A percentile compares a stretch with the other conserved stretches of the same genome.
Evolutionary conservation across 2,888 invertebrate genomes (phyloP).

Genomic region (Brachyptera risi): DNA sequence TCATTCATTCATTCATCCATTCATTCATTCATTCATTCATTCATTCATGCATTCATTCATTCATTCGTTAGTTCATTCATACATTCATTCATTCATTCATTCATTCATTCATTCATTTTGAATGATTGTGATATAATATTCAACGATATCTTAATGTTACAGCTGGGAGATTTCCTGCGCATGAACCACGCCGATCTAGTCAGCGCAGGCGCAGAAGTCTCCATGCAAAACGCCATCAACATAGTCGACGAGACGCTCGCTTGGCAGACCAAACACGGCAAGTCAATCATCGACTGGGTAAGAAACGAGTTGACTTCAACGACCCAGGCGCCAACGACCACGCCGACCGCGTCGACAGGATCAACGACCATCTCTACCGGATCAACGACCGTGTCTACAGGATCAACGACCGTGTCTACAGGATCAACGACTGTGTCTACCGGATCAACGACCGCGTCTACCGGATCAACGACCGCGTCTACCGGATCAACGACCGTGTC

Average conservation of each 20-base stretch:
- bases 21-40: too few species aligned
- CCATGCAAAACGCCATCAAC: slow-evolving; percentile 12
- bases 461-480: neutral
- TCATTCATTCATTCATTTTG: too few species aligned
- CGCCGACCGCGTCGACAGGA: neutral
- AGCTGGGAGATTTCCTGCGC: slow-evolving; percentile 20
- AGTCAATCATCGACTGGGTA: neutral
- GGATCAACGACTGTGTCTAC: neutral
- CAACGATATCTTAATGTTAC: too few species aligned
- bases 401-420: neutral
- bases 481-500: neutral
- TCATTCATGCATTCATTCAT: too few species aligned
- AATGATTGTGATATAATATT: too few species aligned
- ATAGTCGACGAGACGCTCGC: slow-evolving; percentile 9
- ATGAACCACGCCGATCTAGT: slow-evolving; percentile 3
- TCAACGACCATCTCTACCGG: neutral
- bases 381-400: neutral
- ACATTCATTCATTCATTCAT: too few species aligned
- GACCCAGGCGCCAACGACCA: neutral
- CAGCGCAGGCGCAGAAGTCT: neutral
- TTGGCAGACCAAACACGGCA: neutral
- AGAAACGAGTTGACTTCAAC: slow-evolving; percentile 28
- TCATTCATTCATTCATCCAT: too few species aligned
- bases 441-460: neutral
- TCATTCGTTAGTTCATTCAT: too few species aligned